phyloP scores from a whole-genome alignment of 2,113 vertebrate species.

The Bagarius yarrelli region DNA sequence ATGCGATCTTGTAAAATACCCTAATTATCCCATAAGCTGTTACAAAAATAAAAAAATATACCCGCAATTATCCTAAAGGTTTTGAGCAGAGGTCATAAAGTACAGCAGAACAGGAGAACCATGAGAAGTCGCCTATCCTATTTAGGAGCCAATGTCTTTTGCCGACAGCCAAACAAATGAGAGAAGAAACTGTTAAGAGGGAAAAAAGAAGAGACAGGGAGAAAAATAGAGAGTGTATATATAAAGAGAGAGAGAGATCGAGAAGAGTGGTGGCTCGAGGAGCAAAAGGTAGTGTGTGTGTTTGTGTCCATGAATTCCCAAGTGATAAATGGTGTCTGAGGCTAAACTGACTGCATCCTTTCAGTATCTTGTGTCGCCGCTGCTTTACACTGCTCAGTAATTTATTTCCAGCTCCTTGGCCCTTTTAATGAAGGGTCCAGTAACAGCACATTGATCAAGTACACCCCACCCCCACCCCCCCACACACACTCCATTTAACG shows the following conservation, averaged over 20 bases:
- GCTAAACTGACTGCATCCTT: constrained; percentile 40
- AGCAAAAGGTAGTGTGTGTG: not conserved
- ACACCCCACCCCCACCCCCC: constrained; percentile 28
- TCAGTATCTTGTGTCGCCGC: constrained; percentile 12
- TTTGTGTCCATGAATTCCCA: constrained; percentile 26
- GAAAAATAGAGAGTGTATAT: not conserved
- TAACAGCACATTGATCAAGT: constrained; percentile 53
- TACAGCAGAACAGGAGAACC: not conserved
- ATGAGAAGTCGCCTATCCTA: not conserved
- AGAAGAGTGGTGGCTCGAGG: not conserved
- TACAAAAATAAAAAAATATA: constrained; percentile 8
- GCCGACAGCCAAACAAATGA: constrained; percentile 17
- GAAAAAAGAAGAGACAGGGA: not conserved
- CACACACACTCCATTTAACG: constrained; percentile 38
- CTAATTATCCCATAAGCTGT: constrained; percentile 58
- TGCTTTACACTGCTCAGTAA: constrained; percentile 50
- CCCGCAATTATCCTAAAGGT: constrained; percentile 54
- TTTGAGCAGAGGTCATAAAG: constrained; percentile 35
- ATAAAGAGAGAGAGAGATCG: not conserved
- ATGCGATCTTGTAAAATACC: constrained; percentile 62
- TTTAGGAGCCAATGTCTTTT: not conserved
- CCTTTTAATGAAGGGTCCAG: constrained; percentile 55
- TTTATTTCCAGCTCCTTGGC: constrained; percentile 48
- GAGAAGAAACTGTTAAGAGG: not conserved
- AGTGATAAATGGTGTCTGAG: constrained; percentile 47